A percentile compares a stretch with the other conserved stretches of the same genome.
These are phyloP conservation scores for Falco concolor DNA, from an alignment of 2,797 vertebrate genomes.

Conservation along the genomic window DNA sequence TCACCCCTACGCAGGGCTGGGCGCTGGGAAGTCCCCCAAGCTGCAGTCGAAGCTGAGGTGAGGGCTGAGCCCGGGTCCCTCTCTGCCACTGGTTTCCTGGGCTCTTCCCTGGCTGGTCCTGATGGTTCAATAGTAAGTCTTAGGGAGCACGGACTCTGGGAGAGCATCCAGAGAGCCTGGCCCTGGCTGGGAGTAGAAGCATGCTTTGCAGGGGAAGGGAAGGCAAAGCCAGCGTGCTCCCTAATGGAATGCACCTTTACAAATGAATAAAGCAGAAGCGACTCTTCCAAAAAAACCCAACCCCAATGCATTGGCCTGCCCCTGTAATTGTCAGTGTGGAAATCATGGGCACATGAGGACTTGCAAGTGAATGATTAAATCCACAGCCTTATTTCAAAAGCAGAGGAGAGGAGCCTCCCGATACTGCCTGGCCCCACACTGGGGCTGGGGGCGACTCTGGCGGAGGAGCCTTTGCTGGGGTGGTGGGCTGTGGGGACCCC, in stretches of 20 bases:
- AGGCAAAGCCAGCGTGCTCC: neutral
- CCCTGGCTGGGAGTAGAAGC: neutral
- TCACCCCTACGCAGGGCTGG: neutral
- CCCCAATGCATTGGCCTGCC: neutral
- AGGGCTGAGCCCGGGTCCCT: neutral
- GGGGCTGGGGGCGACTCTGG: rapidly evolving
- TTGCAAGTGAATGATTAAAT: neutral
- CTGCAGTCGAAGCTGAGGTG: neutral
- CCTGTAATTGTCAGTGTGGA: neutral
- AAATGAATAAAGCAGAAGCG: neutral
- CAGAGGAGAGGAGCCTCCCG: rapidly evolving
- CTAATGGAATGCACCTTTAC: neutral
- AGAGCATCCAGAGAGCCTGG: neutral
- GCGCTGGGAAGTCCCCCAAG: neutral
- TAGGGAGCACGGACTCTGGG: neutral
- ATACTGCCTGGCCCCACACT: rapidly evolving
- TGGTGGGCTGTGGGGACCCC: rapidly evolving
- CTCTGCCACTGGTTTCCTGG: neutral
- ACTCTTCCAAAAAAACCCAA: neutral
- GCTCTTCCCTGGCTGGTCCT: neutral
- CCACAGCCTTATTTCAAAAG: neutral
- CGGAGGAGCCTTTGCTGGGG: neutral
- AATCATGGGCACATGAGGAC: neutral
- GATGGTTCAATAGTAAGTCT: neutral
- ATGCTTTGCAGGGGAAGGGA: neutral